Conservation (phyloP, 1,140 invertebrate genomes). For the Thereuonema tuberculata region DNA sequence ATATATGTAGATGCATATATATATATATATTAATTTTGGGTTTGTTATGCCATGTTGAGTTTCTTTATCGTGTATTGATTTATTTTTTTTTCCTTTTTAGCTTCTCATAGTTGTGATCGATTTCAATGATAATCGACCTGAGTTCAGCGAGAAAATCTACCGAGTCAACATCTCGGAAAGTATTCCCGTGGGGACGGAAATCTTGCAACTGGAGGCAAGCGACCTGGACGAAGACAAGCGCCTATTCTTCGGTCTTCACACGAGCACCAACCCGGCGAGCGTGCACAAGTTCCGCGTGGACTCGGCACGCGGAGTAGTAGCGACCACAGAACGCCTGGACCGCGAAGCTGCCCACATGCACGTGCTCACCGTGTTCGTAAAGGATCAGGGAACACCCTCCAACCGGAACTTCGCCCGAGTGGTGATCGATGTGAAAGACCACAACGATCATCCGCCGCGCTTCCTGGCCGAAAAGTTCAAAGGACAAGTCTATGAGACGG, state of each 20-base stretch:
- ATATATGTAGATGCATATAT: no score
- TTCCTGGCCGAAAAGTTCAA: conserved; percentile 59
- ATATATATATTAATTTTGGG: no score
- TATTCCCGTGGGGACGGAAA: conserved; percentile 43
- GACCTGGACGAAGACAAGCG: conserved; percentile 52
- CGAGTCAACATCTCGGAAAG: conserved; percentile 61
- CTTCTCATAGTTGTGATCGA: conserved; percentile 60
- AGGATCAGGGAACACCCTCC: conserved; percentile 72
- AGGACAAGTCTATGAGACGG: conserved; percentile 59
- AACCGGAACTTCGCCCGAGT: conserved; percentile 64
- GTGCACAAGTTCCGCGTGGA: conserved; percentile 62
- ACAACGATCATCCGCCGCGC: conserved; percentile 77
- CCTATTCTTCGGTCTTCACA: conserved; percentile 60
- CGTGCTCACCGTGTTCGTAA: conserved; percentile 74
- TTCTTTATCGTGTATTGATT: no score
- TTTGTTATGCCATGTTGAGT: no score
- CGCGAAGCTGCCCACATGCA: conserved; percentile 67
- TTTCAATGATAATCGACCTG: conserved; percentile 65
- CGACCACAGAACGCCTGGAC: conserved; percentile 53
- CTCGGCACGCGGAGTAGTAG: conserved; percentile 56
- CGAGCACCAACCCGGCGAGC: conserved; percentile 56
- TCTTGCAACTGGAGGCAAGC: conserved; percentile 50
- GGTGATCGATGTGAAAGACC: conserved; percentile 62
- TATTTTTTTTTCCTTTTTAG: conserved; percentile 26
- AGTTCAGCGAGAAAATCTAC: conserved; percentile 53